These are phyloP conservation scores for Acronicta leporina DNA, from an alignment of 2,888 invertebrate genomes.

Conservation along the genomic window DNA sequence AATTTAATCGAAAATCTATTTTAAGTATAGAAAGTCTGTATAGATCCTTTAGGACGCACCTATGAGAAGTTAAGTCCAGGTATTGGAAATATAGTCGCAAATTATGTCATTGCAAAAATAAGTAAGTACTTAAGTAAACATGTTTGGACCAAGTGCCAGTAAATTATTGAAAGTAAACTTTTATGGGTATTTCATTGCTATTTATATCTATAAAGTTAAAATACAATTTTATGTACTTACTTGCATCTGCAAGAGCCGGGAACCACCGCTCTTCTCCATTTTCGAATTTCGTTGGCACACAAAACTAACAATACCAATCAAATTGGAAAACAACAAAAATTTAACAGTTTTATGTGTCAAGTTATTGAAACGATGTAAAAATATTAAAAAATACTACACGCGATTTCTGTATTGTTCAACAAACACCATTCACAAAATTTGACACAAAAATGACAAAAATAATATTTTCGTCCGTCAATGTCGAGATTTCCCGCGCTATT, in stretches of 20 bases:
- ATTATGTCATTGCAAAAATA: no score
- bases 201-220: background rate
- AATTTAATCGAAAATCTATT: no score
- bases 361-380: constrained; percentile 42
- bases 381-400: constrained; percentile 63
- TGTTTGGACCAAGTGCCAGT: no score
- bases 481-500: constrained; percentile 44
- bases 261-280: constrained; percentile 83
- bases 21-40: no score
- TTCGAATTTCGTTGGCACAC: constrained; percentile 52
- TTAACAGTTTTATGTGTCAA: constrained; percentile 46
- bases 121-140: no score
- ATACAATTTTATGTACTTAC: constrained; percentile 59
- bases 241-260: constrained; percentile 84
- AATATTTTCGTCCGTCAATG: constrained; percentile 23
- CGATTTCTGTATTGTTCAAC: constrained; percentile 70
- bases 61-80: no score
- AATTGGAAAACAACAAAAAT: constrained; percentile 67
- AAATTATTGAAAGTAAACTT: background rate
- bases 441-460: constrained; percentile 70
- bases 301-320: constrained; percentile 46
- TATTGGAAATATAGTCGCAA: no score
- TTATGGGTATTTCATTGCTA: background rate
- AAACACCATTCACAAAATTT: constrained; percentile 75
- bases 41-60: no score